Conservation (phyloP, 2,113 vertebrate genomes). For the Gallinago media region DNA sequence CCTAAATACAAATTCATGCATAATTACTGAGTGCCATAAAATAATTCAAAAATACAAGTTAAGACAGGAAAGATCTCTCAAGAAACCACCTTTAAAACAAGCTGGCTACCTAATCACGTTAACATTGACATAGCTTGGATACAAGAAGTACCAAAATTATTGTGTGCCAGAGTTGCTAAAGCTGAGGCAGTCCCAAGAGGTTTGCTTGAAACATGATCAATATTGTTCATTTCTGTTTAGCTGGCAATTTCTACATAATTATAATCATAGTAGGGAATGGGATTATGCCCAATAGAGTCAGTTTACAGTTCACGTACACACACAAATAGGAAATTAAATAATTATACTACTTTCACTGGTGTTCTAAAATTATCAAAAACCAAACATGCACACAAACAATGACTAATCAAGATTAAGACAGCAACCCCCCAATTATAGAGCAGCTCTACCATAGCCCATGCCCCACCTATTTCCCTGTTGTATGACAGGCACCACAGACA, state of each 20-base stretch:
- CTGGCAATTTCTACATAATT: neutral
- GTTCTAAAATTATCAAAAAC: neutral
- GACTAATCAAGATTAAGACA: neutral
- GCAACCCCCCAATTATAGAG: rapidly evolving
- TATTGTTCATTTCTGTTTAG: neutral
- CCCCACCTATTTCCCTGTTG: neutral
- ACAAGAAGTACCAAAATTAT: neutral
- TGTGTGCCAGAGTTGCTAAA: neutral
- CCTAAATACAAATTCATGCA: slow-evolving; percentile 38
- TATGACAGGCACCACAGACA: neutral
- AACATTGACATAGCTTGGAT: neutral
- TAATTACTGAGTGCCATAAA: neutral
- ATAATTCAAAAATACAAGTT: neutral
- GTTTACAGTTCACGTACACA: neutral
- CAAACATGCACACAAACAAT: neutral
- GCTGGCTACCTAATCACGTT: neutral
- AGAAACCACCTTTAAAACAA: neutral
- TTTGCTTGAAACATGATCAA: neutral
- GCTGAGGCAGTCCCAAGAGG: neutral
- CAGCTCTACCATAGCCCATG: neutral
- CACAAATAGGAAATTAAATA: neutral
- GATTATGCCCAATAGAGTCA: neutral
- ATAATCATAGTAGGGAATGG: neutral
- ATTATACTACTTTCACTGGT: neutral
- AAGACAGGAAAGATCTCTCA: neutral